Conservation (phyloP, 2,797 vertebrate species). For the Distichodus sexfasciatus region DNA sequence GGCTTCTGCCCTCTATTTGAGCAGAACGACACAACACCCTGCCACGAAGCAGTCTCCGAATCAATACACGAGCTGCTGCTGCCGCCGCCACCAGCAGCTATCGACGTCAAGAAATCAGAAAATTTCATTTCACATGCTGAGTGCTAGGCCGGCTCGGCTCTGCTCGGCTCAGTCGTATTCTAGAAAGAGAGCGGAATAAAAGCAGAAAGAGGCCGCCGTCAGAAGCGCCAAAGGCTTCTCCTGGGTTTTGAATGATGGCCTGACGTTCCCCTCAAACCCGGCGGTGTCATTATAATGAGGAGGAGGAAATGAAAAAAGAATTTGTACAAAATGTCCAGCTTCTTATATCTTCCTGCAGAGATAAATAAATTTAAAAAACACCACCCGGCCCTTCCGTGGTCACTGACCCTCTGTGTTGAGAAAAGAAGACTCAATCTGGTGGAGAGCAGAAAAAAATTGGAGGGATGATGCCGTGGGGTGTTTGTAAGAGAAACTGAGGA, state of each 20-base stretch:
- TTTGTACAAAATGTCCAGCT: too few species aligned
- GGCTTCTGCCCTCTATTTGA: slow-evolving; percentile 10
- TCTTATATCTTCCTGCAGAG: too few species aligned
- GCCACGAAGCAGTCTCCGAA: background rate
- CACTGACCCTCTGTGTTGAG: too few species aligned
- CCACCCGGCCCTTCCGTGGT: too few species aligned
- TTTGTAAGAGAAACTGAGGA: too few species aligned
- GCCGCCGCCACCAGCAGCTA: slow-evolving; percentile 4
- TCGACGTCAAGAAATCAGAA: slow-evolving; percentile 34
- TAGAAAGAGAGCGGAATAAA: background rate
- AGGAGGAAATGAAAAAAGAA: slow-evolving; percentile 15
- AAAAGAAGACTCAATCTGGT: too few species aligned
- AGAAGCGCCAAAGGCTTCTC: background rate
- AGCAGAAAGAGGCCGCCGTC: background rate
- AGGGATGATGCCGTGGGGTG: too few species aligned
- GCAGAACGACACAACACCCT: slow-evolving; percentile 21
- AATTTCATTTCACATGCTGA: slow-evolving; percentile 52
- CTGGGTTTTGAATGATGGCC: background rate
- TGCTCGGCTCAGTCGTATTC: background rate
- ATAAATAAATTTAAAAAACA: too few species aligned
- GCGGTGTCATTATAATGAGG: too few species aligned
- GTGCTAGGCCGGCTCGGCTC: slow-evolving; percentile 8
- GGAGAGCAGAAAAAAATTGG: too few species aligned
- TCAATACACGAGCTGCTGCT: slow-evolving; percentile 17
- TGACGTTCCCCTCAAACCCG: background rate